Conservation (phyloP, 2,888 invertebrate species). For the Pollenia amentaria region DNA sequence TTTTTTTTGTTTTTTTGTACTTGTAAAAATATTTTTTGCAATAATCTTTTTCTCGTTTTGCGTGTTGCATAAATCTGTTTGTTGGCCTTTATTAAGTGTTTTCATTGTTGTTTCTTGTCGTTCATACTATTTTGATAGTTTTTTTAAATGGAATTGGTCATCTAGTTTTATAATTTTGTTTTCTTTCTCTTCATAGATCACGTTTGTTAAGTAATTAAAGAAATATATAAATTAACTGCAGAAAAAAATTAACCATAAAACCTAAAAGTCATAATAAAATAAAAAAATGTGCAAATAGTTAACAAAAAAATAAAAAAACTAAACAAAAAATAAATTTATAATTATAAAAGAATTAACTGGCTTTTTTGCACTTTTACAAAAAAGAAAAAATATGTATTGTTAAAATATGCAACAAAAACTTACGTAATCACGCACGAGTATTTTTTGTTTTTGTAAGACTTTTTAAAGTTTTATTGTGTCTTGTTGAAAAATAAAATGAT, state of each 20-base stretch:
- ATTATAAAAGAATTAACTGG: constrained; percentile 60
- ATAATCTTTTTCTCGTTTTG: constrained; percentile 9
- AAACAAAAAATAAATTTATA: constrained; percentile 1
- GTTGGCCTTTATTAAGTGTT: constrained; percentile 55
- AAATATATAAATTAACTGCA: constrained; percentile 49
- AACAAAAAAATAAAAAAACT: neutral
- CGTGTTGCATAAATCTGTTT: constrained; percentile 60
- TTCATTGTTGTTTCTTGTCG: constrained; percentile 4
- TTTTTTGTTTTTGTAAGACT: neutral
- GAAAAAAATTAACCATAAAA: constrained; percentile 19
- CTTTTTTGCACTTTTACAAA: constrained; percentile 43
- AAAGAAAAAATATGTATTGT: neutral
- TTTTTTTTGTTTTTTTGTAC: too few relatives aligned
- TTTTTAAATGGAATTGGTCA: constrained; percentile 53
- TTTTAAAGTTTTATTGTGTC: constrained; percentile 23
- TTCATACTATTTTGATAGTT: constrained; percentile 7
- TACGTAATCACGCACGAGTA: constrained; percentile 53
- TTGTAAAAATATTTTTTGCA: neutral
- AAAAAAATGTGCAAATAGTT: constrained; percentile 24
- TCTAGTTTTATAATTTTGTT: constrained; percentile 32
- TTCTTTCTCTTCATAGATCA: constrained; percentile 40
- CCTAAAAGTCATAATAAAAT: constrained; percentile 6
- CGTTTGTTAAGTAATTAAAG: constrained; percentile 58
- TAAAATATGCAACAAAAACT: constrained; percentile 21
- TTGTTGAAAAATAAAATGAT: constrained; percentile 37